Conservation (phyloP, 2,888 invertebrate species). For the Philereme transversata region DNA sequence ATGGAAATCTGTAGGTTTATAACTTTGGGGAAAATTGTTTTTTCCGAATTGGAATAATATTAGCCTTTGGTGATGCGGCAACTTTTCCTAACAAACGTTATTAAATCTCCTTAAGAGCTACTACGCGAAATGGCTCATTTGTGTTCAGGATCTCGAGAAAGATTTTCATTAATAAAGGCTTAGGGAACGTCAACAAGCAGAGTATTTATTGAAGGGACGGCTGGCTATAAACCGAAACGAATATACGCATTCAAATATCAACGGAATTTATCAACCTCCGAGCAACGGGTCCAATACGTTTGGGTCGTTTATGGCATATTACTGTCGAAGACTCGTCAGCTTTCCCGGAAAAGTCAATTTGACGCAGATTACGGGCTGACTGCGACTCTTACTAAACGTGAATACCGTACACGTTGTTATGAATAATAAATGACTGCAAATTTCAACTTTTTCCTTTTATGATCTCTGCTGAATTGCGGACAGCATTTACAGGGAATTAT, state of each 20-base stretch:
- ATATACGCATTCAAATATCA: conserved; percentile 81
- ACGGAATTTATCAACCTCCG: conserved; percentile 77
- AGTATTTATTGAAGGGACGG: conserved; percentile 65
- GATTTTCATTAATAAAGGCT: conserved; percentile 67
- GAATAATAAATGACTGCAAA: conserved; percentile 53
- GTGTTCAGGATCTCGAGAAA: conserved; percentile 43
- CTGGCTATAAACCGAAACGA: conserved; percentile 66
- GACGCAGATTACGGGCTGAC: conserved; percentile 74
- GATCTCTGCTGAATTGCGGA: conserved; percentile 50
- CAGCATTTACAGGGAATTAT: conserved; percentile 1
- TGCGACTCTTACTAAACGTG: conserved; percentile 67
- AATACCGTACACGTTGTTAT: conserved; percentile 63
- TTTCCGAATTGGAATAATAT: conserved; percentile 71
- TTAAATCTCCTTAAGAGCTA: conserved; percentile 55
- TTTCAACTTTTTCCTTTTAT: conserved; percentile 34
- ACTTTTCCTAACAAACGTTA: conserved; percentile 62
- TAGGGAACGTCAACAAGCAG: conserved; percentile 57
- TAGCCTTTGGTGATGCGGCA: conserved; percentile 65
- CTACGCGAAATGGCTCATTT: conserved; percentile 47
- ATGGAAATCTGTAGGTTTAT: conserved; percentile 79
- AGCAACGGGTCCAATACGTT: conserved; percentile 76
- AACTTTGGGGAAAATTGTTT: conserved; percentile 77
- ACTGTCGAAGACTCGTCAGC: conserved; percentile 77
- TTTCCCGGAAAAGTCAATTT: conserved; percentile 80
- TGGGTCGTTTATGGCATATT: conserved; percentile 79